A percentile compares a stretch with the other conserved stretches of the same genome.
These are phyloP conservation scores for Grallaria varia DNA, from an alignment of 2,113 vertebrate species.

Conservation along the genomic window DNA sequence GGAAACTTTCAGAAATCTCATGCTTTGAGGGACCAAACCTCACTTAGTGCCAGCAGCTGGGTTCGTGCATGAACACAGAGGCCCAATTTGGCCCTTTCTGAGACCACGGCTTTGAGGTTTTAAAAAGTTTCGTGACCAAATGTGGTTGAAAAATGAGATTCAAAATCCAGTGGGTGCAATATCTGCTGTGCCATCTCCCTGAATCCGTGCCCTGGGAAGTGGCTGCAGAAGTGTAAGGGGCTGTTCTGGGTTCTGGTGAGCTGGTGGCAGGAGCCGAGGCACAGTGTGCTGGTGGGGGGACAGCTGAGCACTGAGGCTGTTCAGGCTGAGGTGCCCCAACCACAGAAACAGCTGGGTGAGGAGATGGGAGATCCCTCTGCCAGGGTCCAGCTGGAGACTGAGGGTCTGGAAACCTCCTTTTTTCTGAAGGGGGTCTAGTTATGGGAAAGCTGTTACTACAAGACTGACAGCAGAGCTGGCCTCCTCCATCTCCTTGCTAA, in stretches of 20 bases:
- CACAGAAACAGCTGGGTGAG: background rate
- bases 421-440: background rate
- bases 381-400: background rate
- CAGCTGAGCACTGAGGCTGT: fast-evolving
- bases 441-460: background rate
- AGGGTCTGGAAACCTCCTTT: background rate
- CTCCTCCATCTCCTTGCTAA: background rate
- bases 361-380: background rate
- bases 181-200: background rate
- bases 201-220: background rate
- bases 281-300: fast-evolving
- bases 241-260: background rate
- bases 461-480: background rate
- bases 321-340: background rate
- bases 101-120: background rate
- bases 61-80: background rate
- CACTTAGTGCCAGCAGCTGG: background rate
- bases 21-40: background rate
- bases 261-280: background rate
- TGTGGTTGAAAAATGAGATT: background rate
- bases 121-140: background rate
- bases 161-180: background rate
- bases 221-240: background rate
- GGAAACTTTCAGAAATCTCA: background rate
- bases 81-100: fast-evolving